Percentiles rank a stretch among this genome's conserved stretches.
phyloP scores from a whole-genome alignment of 23 tunicate species.

The Diplosoma virens region DNA sequence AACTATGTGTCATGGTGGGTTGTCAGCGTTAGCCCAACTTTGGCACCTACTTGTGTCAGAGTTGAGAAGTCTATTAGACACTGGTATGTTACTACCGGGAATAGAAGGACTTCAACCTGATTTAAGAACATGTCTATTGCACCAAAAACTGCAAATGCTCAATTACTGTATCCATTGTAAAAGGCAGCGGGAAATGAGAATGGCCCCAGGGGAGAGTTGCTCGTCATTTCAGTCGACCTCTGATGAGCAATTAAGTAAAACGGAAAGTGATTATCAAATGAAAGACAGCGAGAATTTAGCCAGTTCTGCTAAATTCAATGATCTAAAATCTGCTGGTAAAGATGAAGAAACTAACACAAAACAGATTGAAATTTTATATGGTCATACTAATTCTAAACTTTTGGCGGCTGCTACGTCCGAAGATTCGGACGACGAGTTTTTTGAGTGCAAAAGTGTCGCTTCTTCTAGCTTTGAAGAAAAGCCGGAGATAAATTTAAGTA shows the following conservation, averaged over 20 bases:
- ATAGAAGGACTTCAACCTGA: slow-evolving; percentile 44
- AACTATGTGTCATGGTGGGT: slow-evolving; percentile 80
- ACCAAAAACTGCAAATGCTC: slow-evolving; percentile 90
- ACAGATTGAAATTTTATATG: too few species aligned
- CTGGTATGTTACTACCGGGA: slow-evolving; percentile 36
- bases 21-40: slow-evolving; percentile 77
- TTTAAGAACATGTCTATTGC: slow-evolving; percentile 61
- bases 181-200: slow-evolving; percentile 1
- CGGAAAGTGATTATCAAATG: too few species aligned
- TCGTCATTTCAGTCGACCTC: not conserved
- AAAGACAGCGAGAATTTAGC: too few species aligned
- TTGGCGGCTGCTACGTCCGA: too few species aligned
- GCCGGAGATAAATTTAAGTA: too few species aligned
- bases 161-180: slow-evolving; percentile 74
- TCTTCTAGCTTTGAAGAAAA: not conserved
- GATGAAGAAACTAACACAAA: not conserved
- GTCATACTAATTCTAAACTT: too few species aligned
- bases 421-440: slow-evolving; percentile 70
- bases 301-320: too few species aligned
- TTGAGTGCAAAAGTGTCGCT: slow-evolving; percentile 41
- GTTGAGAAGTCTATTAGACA: slow-evolving; percentile 55
- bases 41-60: slow-evolving; percentile 85
- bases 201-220: not conserved
- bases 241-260: not conserved
- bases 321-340: not conserved